phyloP scores from a whole-genome alignment of 2,888 invertebrate genomes.

The Trissolcus japonicus region DNA sequence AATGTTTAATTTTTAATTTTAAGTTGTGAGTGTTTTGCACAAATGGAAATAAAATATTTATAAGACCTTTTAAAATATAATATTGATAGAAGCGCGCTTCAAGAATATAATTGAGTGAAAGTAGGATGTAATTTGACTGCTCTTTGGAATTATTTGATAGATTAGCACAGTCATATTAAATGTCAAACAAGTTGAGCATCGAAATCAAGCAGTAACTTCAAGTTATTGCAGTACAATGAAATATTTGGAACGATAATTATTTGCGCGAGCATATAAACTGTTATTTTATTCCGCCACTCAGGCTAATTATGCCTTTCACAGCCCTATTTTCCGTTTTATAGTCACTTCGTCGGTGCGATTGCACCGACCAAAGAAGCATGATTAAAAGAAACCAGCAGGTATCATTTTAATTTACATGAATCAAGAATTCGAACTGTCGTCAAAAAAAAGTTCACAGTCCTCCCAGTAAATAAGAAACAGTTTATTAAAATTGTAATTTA shows the following conservation, averaged over 20 bases:
- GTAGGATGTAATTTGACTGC: conserved; percentile 16
- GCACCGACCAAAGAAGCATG: conserved; percentile 27
- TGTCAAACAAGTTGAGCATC: conserved; percentile 14
- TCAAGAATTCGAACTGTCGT: conserved; percentile 27
- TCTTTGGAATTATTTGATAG: conserved; percentile 36
- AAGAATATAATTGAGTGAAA: conserved; percentile 34
- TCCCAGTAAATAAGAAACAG: background rate
- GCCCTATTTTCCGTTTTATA: conserved; percentile 45
- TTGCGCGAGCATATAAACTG: conserved; percentile 30
- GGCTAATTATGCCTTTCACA: conserved; percentile 44
- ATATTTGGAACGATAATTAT: conserved; percentile 26
- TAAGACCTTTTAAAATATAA: background rate
- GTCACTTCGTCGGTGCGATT: conserved; percentile 12
- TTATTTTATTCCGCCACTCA: conserved; percentile 44
- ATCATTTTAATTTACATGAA: conserved; percentile 47
- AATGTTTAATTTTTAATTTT: no score
- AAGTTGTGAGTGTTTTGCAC: background rate
- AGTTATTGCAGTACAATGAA: conserved; percentile 28
- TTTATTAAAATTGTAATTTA: background rate
- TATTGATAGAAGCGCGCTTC: conserved; percentile 21
- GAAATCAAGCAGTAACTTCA: conserved; percentile 13
- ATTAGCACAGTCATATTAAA: conserved; percentile 27
- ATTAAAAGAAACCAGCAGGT: conserved; percentile 45
- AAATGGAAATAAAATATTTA: background rate
- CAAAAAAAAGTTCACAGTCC: conserved; percentile 12